A percentile compares a stretch with the other conserved stretches of the same genome.
Evolutionary conservation across 2,888 invertebrate species (phyloP).

Genomic region (Oligia strigilis): DNA sequence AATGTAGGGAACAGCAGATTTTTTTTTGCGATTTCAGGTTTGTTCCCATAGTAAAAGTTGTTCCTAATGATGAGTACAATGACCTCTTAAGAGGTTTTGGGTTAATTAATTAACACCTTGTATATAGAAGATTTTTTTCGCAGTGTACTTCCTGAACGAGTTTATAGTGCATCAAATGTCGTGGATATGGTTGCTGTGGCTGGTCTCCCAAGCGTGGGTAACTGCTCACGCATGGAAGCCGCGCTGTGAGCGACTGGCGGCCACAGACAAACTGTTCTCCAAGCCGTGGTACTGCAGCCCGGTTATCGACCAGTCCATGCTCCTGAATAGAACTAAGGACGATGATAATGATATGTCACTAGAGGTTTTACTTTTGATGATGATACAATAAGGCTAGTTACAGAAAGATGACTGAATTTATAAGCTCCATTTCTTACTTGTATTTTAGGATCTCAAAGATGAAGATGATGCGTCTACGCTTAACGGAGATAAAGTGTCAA

Average conservation of each 20-base stretch:
- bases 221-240: slow-evolving; percentile 96
- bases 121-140: slow-evolving; percentile 34
- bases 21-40: too few relatives aligned
- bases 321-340: slow-evolving; percentile 95
- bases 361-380: slow-evolving; percentile 67
- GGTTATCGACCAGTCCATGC: slow-evolving; percentile 95
- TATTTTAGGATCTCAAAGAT: slow-evolving; percentile 76
- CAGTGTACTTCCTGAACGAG: slow-evolving; percentile 87
- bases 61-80: too few relatives aligned
- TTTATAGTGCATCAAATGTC: slow-evolving; percentile 92
- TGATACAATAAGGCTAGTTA: not conserved
- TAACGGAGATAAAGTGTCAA: slow-evolving; percentile 79
- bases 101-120: too few relatives aligned
- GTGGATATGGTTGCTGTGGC: slow-evolving; percentile 95
- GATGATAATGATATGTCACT: slow-evolving; percentile 89
- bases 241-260: slow-evolving; percentile 95
- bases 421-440: not conserved
- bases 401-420: not conserved
- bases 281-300: slow-evolving; percentile 96
- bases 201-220: slow-evolving; percentile 96
- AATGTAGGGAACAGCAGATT: too few relatives aligned
- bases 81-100: too few relatives aligned
- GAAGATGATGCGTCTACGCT: slow-evolving; percentile 75
- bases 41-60: too few relatives aligned
- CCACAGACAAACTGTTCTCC: slow-evolving; percentile 95